Percentiles rank a stretch among this genome's conserved stretches.
Evolutionary conservation across 37 sponge, comb jelly and placozoan species (phyloP).

Genomic region (Beroe ovata): DNA sequence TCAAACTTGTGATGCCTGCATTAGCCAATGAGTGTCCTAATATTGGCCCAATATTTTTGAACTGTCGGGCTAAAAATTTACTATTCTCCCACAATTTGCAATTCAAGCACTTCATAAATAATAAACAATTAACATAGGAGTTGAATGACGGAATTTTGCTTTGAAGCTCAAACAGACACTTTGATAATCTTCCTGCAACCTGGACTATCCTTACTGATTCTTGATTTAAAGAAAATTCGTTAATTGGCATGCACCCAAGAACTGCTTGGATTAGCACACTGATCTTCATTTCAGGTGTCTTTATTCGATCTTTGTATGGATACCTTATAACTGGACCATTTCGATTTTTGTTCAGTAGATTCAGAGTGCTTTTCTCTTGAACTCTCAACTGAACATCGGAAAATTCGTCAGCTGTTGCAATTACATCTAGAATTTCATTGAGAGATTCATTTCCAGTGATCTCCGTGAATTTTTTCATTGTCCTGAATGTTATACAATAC

Average conservation of each 20-base stretch:
- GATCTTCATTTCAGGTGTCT: slow-evolving; percentile 94
- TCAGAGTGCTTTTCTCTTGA: slow-evolving; percentile 86
- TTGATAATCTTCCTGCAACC: slow-evolving; percentile 39
- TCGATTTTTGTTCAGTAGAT: slow-evolving; percentile 90
- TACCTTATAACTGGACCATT: slow-evolving; percentile 83
- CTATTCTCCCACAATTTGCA: slow-evolving; percentile 92
- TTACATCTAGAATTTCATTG: slow-evolving; percentile 52
- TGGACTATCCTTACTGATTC: slow-evolving; percentile 70
- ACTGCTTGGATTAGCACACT: slow-evolving; percentile 87
- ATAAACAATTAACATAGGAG: slow-evolving; percentile 36
- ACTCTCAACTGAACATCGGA: slow-evolving; percentile 87
- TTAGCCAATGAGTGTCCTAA: slow-evolving; percentile 78
- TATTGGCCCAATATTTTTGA: slow-evolving; percentile 83
- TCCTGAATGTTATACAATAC: slow-evolving; percentile 90
- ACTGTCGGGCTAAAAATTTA: slow-evolving; percentile 84
- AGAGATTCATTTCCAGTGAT: slow-evolving; percentile 63
- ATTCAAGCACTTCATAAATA: slow-evolving; percentile 49
- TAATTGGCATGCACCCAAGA: slow-evolving; percentile 86
- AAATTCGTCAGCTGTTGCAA: slow-evolving; percentile 86
- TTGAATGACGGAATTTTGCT: neutral
- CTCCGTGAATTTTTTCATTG: slow-evolving; percentile 83
- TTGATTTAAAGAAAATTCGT: slow-evolving; percentile 89
- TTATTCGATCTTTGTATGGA: slow-evolving; percentile 89
- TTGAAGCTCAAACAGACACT: slow-evolving; percentile 32
- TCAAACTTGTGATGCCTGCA: slow-evolving; percentile 87